Conservation (phyloP, 1,140 invertebrate species). For the Kradibia gibbosae region DNA sequence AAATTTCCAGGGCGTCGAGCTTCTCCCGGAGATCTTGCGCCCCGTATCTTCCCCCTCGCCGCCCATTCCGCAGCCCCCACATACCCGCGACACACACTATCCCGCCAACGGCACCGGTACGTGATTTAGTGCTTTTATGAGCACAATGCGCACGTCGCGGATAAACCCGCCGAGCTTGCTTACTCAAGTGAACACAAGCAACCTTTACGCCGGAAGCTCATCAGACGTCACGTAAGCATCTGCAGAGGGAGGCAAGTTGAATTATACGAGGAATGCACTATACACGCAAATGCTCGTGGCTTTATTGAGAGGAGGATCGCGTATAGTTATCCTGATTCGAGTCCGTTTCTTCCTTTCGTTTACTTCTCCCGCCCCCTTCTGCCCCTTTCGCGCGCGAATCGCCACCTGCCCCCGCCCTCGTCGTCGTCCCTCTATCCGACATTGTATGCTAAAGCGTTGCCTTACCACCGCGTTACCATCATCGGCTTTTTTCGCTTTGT, state of each 20-base stretch:
- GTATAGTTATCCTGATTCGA: not conserved
- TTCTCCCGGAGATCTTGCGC: not conserved
- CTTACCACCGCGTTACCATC: not conserved
- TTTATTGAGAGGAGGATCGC: slow-evolving; percentile 31
- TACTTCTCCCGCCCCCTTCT: not conserved
- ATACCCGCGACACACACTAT: too few species aligned
- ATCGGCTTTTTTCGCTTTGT: not conserved
- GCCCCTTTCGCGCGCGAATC: not conserved
- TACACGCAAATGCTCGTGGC: slow-evolving; percentile 58
- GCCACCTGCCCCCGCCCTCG: too few species aligned
- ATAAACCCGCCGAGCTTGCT: slow-evolving; percentile 29
- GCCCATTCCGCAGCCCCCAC: too few species aligned
- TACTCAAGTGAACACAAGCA: not conserved
- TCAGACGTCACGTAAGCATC: slow-evolving; percentile 46
- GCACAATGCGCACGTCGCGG: slow-evolving; percentile 15
- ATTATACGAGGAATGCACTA: slow-evolving; percentile 62
- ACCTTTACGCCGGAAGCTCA: slow-evolving; percentile 35
- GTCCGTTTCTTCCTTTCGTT: not conserved
- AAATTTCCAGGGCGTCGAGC: slow-evolving; percentile 39
- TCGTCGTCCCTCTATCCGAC: too few species aligned
- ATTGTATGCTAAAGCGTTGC: not conserved
- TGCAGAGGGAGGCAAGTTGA: slow-evolving; percentile 44
- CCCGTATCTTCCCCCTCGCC: too few species aligned
- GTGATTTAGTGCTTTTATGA: slow-evolving; percentile 49
- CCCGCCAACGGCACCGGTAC: slow-evolving; percentile 11